phyloP scores from a whole-genome alignment of 2,113 vertebrate species.

The Meles meles region DNA sequence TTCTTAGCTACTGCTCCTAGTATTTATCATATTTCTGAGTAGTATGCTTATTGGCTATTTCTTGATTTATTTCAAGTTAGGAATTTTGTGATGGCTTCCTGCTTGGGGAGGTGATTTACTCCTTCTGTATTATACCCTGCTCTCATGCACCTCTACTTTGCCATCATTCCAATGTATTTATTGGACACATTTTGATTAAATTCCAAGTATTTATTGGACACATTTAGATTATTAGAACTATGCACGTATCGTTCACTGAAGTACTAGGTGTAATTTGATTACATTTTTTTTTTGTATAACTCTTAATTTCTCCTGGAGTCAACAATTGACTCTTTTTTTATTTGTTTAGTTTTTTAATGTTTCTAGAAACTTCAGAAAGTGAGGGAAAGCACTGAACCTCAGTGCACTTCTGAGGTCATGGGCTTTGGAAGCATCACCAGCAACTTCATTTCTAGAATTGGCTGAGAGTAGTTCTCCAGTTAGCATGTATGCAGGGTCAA shows the following conservation, averaged over 20 bases:
- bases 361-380: not conserved
- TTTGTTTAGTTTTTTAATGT: not conserved
- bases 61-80: not conserved
- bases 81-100: not conserved
- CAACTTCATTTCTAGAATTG: not conserved
- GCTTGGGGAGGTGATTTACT: not conserved
- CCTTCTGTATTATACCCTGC: not conserved
- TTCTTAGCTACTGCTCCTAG: not conserved
- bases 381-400: not conserved
- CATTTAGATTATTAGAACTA: not conserved
- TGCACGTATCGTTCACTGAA: not conserved
- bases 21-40: not conserved
- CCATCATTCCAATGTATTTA: not conserved
- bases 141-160: not conserved
- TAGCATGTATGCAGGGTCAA: not conserved
- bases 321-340: not conserved
- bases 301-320: not conserved
- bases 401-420: not conserved
- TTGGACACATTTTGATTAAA: not conserved
- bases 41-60: not conserved
- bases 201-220: not conserved
- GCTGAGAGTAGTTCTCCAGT: not conserved
- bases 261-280: not conserved
- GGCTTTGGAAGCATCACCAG: not conserved
- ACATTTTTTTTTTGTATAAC: not conserved